Conservation (phyloP, 2,888 invertebrate genomes). For the Mythimna albipuncta region DNA sequence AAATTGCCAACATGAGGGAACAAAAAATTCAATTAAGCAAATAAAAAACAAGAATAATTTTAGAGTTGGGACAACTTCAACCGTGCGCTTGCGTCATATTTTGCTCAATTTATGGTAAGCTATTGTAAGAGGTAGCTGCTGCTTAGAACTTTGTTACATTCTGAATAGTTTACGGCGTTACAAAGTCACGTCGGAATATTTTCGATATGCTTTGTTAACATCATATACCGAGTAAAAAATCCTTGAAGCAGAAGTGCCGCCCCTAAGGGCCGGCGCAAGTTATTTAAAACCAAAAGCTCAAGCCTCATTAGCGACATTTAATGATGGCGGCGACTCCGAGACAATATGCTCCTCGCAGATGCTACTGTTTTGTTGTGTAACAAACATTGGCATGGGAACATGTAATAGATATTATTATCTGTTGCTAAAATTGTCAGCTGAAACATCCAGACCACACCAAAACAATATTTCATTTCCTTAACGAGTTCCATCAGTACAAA, state of each 20-base stretch:
- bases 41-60: constrained; percentile 68
- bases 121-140: constrained; percentile 44
- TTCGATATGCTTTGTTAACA: constrained; percentile 84
- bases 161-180: constrained; percentile 68
- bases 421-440: constrained; percentile 42
- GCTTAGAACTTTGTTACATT: constrained; percentile 43
- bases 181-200: constrained; percentile 81
- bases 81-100: constrained; percentile 64
- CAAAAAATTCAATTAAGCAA: constrained; percentile 75
- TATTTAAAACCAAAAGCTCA: constrained; percentile 89
- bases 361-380: constrained; percentile 74
- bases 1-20: constrained; percentile 67
- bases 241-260: constrained; percentile 79
- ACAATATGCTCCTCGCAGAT: constrained; percentile 79
- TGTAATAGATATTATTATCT: constrained; percentile 54
- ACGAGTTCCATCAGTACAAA: constrained; percentile 44
- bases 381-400: constrained; percentile 67
- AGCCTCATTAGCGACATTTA: constrained; percentile 90
- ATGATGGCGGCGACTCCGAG: constrained; percentile 86
- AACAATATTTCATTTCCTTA: constrained; percentile 51
- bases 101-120: constrained; percentile 60
- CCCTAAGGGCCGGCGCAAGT: constrained; percentile 81
- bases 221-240: constrained; percentile 85
- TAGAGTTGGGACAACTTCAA: constrained; percentile 69
- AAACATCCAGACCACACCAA: constrained; percentile 30